Percentiles rank a stretch among this genome's conserved stretches.
Evolutionary conservation across 2,888 invertebrate genomes (phyloP).

Genomic region (Theodoxus fluviatilis): DNA sequence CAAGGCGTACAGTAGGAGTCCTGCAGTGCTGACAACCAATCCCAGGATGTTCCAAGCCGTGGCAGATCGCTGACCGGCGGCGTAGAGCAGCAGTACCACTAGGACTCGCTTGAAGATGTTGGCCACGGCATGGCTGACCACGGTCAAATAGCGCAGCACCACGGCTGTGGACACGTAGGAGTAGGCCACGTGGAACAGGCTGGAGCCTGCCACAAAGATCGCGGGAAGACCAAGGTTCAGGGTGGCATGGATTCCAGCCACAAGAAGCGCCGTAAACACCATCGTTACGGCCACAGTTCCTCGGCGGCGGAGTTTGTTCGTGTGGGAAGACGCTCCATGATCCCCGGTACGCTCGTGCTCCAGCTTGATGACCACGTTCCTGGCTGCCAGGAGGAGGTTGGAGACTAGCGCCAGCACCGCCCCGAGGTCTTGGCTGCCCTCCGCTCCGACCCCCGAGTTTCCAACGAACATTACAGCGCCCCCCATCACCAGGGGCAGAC

Average conservation of each 20-base stretch:
- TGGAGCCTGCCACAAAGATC: constrained; percentile 25
- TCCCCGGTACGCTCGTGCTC: too few species aligned
- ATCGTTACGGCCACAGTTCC: neutral
- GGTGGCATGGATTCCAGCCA: neutral
- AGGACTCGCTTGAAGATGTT: constrained; percentile 39
- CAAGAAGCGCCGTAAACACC: neutral
- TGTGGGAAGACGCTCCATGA: too few species aligned
- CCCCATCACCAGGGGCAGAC: constrained; percentile 28
- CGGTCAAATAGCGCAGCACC: constrained; percentile 34
- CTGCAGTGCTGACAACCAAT: constrained; percentile 24
- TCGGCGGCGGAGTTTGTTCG: too few species aligned
- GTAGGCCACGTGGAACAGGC: constrained; percentile 38
- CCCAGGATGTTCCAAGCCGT: constrained; percentile 29
- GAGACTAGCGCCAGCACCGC: constrained; percentile 30
- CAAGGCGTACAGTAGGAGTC: constrained; percentile 19
- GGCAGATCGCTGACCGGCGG: constrained; percentile 31
- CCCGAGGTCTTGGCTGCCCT: constrained; percentile 22
- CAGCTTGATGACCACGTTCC: constrained; percentile 34
- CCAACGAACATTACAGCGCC: constrained; percentile 29
- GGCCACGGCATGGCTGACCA: constrained; percentile 39
- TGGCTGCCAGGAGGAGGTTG: constrained; percentile 29
- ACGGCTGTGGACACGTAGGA: constrained; percentile 37
- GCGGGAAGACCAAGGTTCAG: neutral
- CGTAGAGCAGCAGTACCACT: constrained; percentile 36
- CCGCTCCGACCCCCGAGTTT: constrained; percentile 4